Evolutionary conservation across 2,888 invertebrate species (phyloP).

Genomic region (Scrobipalpa atriplicella): DNA sequence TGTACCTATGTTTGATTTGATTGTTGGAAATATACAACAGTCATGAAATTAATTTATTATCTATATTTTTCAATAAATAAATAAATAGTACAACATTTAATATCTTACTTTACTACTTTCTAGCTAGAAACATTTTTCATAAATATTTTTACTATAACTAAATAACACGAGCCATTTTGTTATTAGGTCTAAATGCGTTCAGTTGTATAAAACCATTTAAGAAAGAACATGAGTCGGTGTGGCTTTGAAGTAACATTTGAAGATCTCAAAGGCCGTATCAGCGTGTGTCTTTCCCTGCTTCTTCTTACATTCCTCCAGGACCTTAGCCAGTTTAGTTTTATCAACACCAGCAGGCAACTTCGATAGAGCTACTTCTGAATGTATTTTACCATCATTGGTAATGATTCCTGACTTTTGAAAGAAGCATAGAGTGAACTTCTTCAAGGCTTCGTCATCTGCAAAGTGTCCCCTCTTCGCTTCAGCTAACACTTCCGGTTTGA

Average conservation of each 20-base stretch:
- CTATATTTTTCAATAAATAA: background rate
- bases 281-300: slow-evolving; percentile 63
- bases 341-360: slow-evolving; percentile 67
- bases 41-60: background rate
- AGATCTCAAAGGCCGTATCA: slow-evolving; percentile 68
- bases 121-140: background rate
- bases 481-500: slow-evolving; percentile 58
- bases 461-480: slow-evolving; percentile 69
- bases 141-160: background rate
- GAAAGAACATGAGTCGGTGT: slow-evolving; percentile 59
- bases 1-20: no score
- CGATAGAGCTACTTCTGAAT: slow-evolving; percentile 64
- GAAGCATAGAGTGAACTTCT: slow-evolving; percentile 74
- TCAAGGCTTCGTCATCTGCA: slow-evolving; percentile 65
- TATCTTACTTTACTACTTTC: slow-evolving; percentile 1
- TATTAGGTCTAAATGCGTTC: background rate
- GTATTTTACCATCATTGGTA: slow-evolving; percentile 61
- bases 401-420: slow-evolving; percentile 69
- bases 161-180: slow-evolving; percentile 8
- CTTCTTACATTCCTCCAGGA: slow-evolving; percentile 66
- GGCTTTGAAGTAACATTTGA: slow-evolving; percentile 69
- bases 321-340: slow-evolving; percentile 59
- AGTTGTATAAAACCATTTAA: background rate
- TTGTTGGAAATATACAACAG: background rate
- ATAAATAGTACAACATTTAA: background rate